Evolutionary conservation across 2,888 invertebrate species (phyloP).

Genomic region (Thecocarcelia acutangulata): DNA sequence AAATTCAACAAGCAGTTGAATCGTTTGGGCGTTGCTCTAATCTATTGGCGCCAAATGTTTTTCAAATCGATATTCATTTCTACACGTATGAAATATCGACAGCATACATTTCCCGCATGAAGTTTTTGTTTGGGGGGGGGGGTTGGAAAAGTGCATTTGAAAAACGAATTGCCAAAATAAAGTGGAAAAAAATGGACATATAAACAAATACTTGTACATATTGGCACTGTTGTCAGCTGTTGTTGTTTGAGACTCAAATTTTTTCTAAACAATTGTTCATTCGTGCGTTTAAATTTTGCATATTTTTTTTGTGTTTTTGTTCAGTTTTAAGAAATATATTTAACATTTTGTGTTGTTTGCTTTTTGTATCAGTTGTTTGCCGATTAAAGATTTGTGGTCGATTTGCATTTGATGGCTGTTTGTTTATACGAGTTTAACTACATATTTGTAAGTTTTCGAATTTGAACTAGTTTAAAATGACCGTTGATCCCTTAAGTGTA

Average conservation of each 20-base stretch:
- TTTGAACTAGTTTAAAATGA: slow-evolving; percentile 49
- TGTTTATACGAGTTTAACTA: slow-evolving; percentile 20
- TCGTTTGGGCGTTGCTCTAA: slow-evolving; percentile 69
- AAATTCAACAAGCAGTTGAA: slow-evolving; percentile 64
- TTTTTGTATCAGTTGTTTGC: slow-evolving; percentile 35
- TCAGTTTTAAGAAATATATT: slow-evolving; percentile 58
- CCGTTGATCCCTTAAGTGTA: slow-evolving; percentile 53
- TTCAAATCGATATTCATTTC: slow-evolving; percentile 47
- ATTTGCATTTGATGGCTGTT: slow-evolving; percentile 58
- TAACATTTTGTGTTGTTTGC: slow-evolving; percentile 31
- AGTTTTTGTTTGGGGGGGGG: too few species aligned
- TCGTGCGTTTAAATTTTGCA: slow-evolving; percentile 59
- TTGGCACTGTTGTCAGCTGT: slow-evolving; percentile 59
- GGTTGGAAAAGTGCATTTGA: neutral
- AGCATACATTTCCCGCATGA: slow-evolving; percentile 37
- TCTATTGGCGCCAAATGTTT: slow-evolving; percentile 68
- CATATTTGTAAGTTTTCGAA: slow-evolving; percentile 23
- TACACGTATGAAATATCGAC: neutral
- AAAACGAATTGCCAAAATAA: neutral
- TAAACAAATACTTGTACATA: slow-evolving; percentile 40
- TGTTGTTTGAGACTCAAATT: slow-evolving; percentile 39
- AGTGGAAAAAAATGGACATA: slow-evolving; percentile 24
- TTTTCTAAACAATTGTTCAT: slow-evolving; percentile 57
- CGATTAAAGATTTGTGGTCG: slow-evolving; percentile 62
- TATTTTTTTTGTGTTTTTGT: slow-evolving; percentile 27